These are phyloP conservation scores for Brienomyrus longianalis DNA, from an alignment of 2,113 vertebrate genomes.

Conservation along the genomic window DNA sequence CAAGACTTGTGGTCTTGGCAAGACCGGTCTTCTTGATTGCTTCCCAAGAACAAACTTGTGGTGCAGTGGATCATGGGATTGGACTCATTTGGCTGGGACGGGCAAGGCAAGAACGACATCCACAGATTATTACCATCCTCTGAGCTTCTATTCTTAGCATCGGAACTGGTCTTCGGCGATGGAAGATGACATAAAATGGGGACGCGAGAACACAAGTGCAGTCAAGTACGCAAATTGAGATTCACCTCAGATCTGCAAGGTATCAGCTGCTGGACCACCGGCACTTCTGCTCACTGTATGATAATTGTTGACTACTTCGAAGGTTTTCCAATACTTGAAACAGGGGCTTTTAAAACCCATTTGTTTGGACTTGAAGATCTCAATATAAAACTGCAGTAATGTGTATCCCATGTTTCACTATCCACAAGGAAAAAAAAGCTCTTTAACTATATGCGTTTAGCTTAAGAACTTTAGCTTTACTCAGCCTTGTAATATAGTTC, in stretches of 20 bases:
- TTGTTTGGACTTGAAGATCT: neutral
- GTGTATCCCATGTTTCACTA: neutral
- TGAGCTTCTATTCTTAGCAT: neutral
- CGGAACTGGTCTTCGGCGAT: neutral
- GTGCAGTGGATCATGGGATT: neutral
- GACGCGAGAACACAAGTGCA: neutral
- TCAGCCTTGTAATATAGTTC: neutral
- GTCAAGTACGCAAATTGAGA: neutral
- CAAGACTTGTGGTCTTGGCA: neutral
- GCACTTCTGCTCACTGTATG: neutral
- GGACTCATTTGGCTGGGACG: neutral
- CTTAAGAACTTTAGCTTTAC: neutral
- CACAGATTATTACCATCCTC: neutral
- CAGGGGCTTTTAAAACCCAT: neutral
- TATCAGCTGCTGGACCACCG: neutral
- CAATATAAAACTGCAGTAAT: neutral
- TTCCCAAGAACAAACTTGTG: neutral
- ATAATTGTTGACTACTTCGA: neutral
- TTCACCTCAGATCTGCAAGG: neutral
- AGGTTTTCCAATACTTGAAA: neutral
- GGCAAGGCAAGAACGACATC: neutral
- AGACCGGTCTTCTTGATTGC: neutral
- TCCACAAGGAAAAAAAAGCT: neutral
- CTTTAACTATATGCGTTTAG: neutral
- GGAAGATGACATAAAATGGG: neutral